A percentile compares a stretch with the other conserved stretches of the same genome.
These are phyloP conservation scores for Troglohyphantes excavatus DNA, from an alignment of 2,888 invertebrate species.

Conservation along the genomic window DNA sequence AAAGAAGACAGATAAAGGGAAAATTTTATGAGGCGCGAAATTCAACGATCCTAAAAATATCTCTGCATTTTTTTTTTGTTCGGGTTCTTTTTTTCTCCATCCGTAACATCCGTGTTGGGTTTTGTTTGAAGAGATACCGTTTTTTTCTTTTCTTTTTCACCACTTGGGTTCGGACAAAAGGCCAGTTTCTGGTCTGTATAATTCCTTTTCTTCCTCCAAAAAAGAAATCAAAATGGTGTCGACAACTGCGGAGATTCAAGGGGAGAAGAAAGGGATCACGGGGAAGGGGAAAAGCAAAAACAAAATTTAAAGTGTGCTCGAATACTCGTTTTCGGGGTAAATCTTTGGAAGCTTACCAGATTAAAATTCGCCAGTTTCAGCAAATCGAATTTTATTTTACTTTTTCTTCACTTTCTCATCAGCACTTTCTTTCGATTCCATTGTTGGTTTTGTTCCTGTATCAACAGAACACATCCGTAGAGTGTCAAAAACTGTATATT, in stretches of 20 bases:
- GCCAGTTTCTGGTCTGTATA: conserved; percentile 74
- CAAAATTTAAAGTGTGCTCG: conserved; percentile 52
- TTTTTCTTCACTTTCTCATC: conserved; percentile 25
- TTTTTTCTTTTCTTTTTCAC: conserved; percentile 14
- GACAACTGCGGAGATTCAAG: conserved; percentile 53
- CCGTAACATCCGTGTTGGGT: conserved; percentile 65
- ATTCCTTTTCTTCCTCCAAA: conserved; percentile 65
- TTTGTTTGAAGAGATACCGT: conserved; percentile 64
- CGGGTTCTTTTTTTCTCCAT: conserved; percentile 38
- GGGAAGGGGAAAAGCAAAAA: conserved; percentile 15
- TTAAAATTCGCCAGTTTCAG: conserved; percentile 75
- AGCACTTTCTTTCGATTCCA: conserved; percentile 26
- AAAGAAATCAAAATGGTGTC: conserved; percentile 72
- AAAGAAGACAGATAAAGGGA: conserved; percentile 47
- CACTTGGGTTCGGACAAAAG: conserved; percentile 73
- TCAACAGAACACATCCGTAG: not conserved
- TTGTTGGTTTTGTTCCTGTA: not conserved
- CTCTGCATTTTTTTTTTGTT: conserved; percentile 37
- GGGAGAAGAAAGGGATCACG: not conserved
- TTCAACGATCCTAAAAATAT: conserved; percentile 78
- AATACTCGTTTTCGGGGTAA: conserved; percentile 63
- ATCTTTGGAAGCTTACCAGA: conserved; percentile 50
- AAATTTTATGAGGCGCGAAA: conserved; percentile 76
- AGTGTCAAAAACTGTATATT: no score
- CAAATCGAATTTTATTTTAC: conserved; percentile 32